Percentiles rank a stretch among this genome's conserved stretches.
Conservation (phyloP, 2,888 invertebrate species). For the Drosophila glabriapex region DNA sequence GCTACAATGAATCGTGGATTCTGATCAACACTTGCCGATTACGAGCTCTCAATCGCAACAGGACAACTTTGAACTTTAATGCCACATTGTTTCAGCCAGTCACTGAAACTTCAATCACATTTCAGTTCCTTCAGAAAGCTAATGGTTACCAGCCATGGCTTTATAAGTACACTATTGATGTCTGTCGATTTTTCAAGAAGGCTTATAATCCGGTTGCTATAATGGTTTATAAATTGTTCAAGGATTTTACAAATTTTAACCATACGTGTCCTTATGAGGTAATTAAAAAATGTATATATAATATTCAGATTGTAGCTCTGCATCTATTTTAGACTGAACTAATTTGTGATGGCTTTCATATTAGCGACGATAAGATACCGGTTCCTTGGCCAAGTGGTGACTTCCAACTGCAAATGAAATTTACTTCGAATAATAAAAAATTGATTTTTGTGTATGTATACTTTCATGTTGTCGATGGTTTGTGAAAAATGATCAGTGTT, state of each 20-base stretch:
- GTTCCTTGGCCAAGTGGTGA: neutral
- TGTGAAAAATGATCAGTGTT: too few relatives aligned
- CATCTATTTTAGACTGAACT: neutral
- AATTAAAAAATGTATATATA: neutral
- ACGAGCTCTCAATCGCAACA: neutral
- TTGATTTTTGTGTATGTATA: too few relatives aligned
- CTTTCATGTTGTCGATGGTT: too few relatives aligned
- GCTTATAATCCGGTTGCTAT: neutral
- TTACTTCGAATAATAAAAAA: too few relatives aligned
- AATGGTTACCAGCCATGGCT: conserved; percentile 6
- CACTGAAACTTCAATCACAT: too few relatives aligned
- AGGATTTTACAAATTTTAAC: neutral
- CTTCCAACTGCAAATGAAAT: too few relatives aligned
- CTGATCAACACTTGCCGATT: neutral
- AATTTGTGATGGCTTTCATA: neutral
- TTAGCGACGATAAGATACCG: neutral
- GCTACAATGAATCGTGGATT: neutral
- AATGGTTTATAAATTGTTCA: neutral
- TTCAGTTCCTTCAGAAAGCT: neutral
- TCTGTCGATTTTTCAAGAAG: neutral
- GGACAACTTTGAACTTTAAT: neutral
- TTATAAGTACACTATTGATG: neutral
- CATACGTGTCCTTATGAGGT: neutral
- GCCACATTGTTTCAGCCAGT: neutral
- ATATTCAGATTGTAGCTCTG: neutral